Conservation (phyloP, 2,113 vertebrate genomes). For the Canis aureus region DNA sequence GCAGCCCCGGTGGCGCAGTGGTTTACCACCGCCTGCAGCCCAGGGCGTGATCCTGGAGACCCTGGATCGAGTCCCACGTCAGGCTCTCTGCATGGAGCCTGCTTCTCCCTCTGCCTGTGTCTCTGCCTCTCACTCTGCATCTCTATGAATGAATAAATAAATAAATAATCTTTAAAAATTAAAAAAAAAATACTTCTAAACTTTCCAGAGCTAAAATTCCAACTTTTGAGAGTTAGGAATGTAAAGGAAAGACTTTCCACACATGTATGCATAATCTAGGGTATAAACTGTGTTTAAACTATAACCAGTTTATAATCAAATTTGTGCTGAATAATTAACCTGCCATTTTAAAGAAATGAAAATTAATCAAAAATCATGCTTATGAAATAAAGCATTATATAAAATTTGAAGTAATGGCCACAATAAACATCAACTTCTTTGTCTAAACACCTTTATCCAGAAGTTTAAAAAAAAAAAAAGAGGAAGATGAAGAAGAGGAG, state of each 20-base stretch:
- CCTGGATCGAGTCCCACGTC: too few species aligned
- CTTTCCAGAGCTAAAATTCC: neutral
- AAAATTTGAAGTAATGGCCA: conserved; percentile 13
- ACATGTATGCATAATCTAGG: neutral
- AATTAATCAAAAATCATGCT: neutral
- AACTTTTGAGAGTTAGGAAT: neutral
- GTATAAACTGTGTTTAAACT: neutral
- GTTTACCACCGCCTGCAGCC: too few species aligned
- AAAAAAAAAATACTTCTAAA: neutral
- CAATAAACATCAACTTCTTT: neutral
- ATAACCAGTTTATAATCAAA: neutral
- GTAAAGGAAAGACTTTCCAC: neutral
- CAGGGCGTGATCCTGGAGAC: too few species aligned
- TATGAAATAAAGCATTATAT: neutral
- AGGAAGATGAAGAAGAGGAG: neutral
- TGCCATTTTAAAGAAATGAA: neutral
- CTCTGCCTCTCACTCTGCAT: too few species aligned
- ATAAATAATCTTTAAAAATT: too few species aligned
- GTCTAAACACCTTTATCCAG: neutral
- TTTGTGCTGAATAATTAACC: neutral
- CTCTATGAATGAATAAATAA: too few species aligned
- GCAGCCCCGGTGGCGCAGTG: too few species aligned
- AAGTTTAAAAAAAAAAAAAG: neutral
- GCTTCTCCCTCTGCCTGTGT: too few species aligned
- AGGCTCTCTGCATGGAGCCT: too few species aligned